phyloP scores from a whole-genome alignment of 92 coral and sea anemone species.

The Zoanthus solanderi region DNA sequence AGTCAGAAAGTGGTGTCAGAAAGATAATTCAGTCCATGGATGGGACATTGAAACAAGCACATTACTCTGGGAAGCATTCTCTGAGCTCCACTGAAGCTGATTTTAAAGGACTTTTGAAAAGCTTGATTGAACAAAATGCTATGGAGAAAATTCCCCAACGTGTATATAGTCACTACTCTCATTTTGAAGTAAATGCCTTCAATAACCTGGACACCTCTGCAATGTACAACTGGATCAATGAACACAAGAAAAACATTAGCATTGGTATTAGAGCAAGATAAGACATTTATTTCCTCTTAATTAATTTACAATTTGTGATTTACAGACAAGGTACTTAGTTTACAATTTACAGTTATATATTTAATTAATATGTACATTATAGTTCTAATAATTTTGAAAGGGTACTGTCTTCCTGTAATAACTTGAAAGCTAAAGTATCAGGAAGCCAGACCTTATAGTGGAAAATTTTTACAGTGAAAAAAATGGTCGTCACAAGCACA shows the following conservation, averaged over 20 bases:
- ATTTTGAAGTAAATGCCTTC: constrained; percentile 39
- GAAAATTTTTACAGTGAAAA: too few species aligned
- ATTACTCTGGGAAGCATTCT: constrained; percentile 34
- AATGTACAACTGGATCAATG: constrained; percentile 37
- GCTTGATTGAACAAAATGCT: constrained; percentile 34
- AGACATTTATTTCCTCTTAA: neutral
- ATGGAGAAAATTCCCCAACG: constrained; percentile 44
- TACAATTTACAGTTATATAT: neutral
- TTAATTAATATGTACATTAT: too few species aligned
- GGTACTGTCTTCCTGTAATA: too few species aligned
- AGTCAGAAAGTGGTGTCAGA: constrained; percentile 41
- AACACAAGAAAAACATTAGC: constrained; percentile 50
- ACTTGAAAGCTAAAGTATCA: too few species aligned
- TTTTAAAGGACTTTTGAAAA: constrained; percentile 20
- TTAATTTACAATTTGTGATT: too few species aligned
- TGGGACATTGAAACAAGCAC: constrained; percentile 16
- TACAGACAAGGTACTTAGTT: too few species aligned
- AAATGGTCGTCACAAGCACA: too few species aligned
- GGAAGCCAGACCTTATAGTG: too few species aligned
- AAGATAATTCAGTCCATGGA: constrained; percentile 38
- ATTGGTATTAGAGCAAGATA: constrained; percentile 50
- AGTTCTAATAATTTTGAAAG: too few species aligned
- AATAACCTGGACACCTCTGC: constrained; percentile 16
- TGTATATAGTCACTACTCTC: neutral
- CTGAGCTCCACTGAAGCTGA: constrained; percentile 14